These are phyloP conservation scores for Hyposmocoma kahamanoa DNA, from an alignment of 1,140 invertebrate genomes.

Conservation along the genomic window DNA sequence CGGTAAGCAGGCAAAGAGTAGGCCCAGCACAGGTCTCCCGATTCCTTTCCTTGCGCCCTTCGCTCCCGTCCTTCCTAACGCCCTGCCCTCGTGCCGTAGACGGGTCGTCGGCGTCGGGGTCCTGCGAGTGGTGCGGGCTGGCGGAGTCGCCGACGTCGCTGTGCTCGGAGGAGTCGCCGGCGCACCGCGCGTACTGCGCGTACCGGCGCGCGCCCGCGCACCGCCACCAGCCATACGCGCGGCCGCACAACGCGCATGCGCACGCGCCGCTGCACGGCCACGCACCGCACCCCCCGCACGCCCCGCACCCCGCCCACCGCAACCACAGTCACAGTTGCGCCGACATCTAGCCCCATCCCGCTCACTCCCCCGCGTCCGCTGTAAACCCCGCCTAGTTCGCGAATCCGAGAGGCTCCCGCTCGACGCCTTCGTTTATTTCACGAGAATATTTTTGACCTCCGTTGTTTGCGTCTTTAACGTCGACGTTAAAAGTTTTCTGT, in stretches of 20 bases:
- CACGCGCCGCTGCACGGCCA: conserved; percentile 11
- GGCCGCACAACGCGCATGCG: conserved; percentile 3
- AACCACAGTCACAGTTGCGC: not conserved
- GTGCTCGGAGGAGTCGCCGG: conserved; percentile 7
- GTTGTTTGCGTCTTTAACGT: no score
- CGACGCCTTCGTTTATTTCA: no score
- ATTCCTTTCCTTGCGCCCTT: not conserved
- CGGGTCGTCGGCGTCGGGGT: conserved; percentile 38
- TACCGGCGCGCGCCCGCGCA: conserved; percentile 12
- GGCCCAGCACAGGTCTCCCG: not conserved
- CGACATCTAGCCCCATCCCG: not conserved
- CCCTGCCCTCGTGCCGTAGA: conserved; percentile 26
- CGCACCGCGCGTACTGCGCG: conserved; percentile 7
- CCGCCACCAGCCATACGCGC: conserved; percentile 8
- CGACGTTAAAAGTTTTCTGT: no score
- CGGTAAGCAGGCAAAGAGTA: conserved; percentile 72
- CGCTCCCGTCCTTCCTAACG: conserved; percentile 1
- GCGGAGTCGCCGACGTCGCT: conserved; percentile 7
- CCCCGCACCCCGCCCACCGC: not conserved
- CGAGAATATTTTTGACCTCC: no score
- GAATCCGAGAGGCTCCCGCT: no score
- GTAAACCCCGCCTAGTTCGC: no score
- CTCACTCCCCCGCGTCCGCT: not conserved
- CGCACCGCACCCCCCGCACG: not conserved
- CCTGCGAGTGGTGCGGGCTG: conserved; percentile 42